phyloP scores from a whole-genome alignment of 2,888 invertebrate genomes.

The Anthoptus insignis region DNA sequence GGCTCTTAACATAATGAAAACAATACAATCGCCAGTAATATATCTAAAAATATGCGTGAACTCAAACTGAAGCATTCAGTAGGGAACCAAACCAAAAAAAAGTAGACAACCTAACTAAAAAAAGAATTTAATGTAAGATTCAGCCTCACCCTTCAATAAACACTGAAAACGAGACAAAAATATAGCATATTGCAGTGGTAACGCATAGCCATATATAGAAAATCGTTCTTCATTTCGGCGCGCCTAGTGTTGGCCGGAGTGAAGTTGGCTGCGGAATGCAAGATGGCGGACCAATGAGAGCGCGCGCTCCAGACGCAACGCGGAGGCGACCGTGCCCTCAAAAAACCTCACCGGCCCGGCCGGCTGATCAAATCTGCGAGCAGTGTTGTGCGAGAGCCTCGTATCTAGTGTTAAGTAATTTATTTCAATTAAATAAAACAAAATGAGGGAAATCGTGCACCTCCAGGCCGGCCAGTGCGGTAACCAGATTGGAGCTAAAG shows the following conservation, averaged over 20 bases:
- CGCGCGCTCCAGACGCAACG: conserved; percentile 59
- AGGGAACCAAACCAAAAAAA: conserved; percentile 60
- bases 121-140: conserved; percentile 26
- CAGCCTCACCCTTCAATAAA: conserved; percentile 11
- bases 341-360: conserved; percentile 74
- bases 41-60: conserved; percentile 61
- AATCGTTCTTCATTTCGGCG: conserved; percentile 60
- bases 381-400: conserved; percentile 77
- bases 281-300: conserved; percentile 68
- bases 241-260: conserved; percentile 49
- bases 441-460: conserved; percentile 95
- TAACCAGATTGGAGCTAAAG: conserved; percentile 92
- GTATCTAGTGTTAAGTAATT: conserved; percentile 81
- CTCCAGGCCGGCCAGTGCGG: conserved; percentile 95
- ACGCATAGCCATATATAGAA: conserved; percentile 63
- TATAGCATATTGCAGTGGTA: conserved; percentile 49
- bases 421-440: conserved; percentile 74
- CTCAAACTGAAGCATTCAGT: conserved; percentile 58
- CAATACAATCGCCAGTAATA: conserved; percentile 6
- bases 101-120: conserved; percentile 63
- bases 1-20: conserved; percentile 25
- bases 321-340: conserved; percentile 82
- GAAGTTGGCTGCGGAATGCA: conserved; percentile 65
- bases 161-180: conserved; percentile 38
- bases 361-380: conserved; percentile 76